Evolutionary conservation across 2,797 vertebrate genomes (phyloP).

Genomic region (Argyrosomus regius): DNA sequence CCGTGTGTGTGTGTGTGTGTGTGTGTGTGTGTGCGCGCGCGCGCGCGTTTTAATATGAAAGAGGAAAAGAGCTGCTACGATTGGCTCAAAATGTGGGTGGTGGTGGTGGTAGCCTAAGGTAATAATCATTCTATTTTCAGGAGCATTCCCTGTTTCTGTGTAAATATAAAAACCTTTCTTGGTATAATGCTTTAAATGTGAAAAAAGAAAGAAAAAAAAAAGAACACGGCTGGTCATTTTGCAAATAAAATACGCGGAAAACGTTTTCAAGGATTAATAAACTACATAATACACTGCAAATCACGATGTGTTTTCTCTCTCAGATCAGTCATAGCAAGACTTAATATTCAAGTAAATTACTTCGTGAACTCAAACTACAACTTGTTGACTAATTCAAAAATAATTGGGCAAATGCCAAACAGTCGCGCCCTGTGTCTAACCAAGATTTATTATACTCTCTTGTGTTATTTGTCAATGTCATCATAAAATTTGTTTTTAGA

Average conservation of each 20-base stretch:
- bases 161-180: not conserved
- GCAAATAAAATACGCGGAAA: not conserved
- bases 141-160: not conserved
- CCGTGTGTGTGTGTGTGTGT: constrained; percentile 6
- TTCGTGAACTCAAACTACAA: not conserved
- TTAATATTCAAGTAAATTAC: not conserved
- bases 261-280: not conserved
- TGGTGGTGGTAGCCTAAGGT: constrained; percentile 16
- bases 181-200: not conserved
- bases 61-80: constrained; percentile 53
- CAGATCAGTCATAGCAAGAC: not conserved
- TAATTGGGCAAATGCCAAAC: not conserved
- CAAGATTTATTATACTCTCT: not conserved
- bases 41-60: constrained; percentile 46
- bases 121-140: not conserved
- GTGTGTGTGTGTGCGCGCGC: not conserved
- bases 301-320: not conserved
- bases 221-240: not conserved
- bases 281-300: not conserved
- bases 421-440: not conserved
- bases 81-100: constrained; percentile 68
- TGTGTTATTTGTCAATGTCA: not conserved
- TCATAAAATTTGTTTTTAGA: not conserved
- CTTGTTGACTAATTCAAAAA: constrained; percentile 16
- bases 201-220: no score